phyloP scores from a whole-genome alignment of 2,113 vertebrate species.

The Ailuropoda melanoleuca region DNA sequence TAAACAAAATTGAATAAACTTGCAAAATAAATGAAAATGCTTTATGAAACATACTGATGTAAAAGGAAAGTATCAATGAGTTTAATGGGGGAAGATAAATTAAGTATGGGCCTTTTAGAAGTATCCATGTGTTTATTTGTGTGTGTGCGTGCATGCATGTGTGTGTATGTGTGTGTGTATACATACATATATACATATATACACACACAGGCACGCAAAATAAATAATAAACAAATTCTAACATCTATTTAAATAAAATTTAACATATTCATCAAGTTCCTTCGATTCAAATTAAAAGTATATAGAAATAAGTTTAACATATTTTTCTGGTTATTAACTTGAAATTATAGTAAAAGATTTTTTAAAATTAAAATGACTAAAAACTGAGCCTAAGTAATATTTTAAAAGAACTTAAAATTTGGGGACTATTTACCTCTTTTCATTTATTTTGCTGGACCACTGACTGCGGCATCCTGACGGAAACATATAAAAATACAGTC shows the following conservation, averaged over 20 bases:
- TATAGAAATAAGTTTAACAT: conserved; percentile 10
- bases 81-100: not conserved
- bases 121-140: not conserved
- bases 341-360: conserved; percentile 5
- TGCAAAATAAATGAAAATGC: not conserved
- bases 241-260: conserved; percentile 41
- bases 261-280: not conserved
- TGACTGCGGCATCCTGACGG: conserved; percentile 19
- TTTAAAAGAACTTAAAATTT: conserved; percentile 36
- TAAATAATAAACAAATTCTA: not conserved
- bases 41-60: not conserved
- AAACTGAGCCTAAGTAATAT: conserved; percentile 13
- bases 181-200: not conserved
- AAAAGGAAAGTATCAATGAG: not conserved
- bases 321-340: conserved; percentile 12
- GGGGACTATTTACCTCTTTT: conserved; percentile 46
- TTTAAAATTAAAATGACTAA: conserved; percentile 27
- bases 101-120: not conserved
- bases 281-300: not conserved
- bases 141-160: not conserved
- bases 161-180: not conserved
- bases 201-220: not conserved
- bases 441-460: conserved; percentile 44
- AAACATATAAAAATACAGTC: conserved; percentile 54
- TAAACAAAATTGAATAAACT: not conserved